These are phyloP conservation scores for Hedychridium roseum DNA, from an alignment of 2,888 invertebrate genomes.

Conservation along the genomic window DNA sequence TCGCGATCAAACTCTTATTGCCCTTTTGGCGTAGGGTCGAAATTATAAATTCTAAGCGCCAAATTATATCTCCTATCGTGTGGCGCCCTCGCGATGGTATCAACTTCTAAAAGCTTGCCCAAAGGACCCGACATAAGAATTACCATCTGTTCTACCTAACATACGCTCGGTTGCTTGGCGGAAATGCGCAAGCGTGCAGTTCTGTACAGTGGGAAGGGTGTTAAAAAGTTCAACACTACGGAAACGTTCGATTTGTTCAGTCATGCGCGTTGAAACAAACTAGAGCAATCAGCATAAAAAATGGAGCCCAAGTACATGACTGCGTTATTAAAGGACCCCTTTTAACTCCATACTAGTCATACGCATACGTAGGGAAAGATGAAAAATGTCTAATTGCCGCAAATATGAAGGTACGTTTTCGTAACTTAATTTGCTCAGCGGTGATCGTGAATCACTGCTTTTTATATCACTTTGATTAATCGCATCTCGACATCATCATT, in stretches of 20 bases:
- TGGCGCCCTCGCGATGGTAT: constrained; percentile 38
- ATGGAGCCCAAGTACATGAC: no score
- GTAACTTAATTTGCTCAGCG: no score
- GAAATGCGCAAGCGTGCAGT: constrained; percentile 13
- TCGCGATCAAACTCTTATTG: no score
- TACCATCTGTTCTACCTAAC: constrained; percentile 10
- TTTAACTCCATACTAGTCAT: background rate
- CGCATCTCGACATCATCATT: no score
- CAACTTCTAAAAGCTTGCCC: constrained; percentile 30
- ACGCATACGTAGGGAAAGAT: background rate
- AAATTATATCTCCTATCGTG: constrained; percentile 34
- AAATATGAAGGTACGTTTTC: no score
- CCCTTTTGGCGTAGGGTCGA: constrained; percentile 1
- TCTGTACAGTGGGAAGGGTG: constrained; percentile 8
- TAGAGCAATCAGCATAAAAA: background rate
- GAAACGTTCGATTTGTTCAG: constrained; percentile 30
- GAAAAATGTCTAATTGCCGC: no score
- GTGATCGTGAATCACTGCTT: background rate
- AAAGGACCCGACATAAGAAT: constrained; percentile 26
- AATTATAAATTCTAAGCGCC: constrained; percentile 4
- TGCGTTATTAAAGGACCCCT: no score
- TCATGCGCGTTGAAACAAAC: constrained; percentile 23
- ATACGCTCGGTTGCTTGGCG: background rate
- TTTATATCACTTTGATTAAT: background rate
- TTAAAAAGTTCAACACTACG: constrained; percentile 28